A percentile compares a stretch with the other conserved stretches of the same genome.
phyloP scores from a whole-genome alignment of 2,888 invertebrate species.

The Lasioglossum zephyrum region DNA sequence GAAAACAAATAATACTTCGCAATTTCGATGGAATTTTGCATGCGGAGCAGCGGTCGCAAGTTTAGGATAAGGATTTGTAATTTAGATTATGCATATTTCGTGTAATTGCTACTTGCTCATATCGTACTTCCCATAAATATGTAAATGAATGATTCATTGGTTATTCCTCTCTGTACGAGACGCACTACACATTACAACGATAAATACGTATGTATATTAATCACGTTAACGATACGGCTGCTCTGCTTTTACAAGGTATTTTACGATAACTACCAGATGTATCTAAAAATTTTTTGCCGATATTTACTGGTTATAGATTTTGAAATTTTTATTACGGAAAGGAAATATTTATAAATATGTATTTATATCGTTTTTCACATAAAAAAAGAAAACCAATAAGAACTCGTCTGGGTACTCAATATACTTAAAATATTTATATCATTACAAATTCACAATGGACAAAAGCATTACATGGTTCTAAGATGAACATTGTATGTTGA shows the following conservation, averaged over 20 bases:
- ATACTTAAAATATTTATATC: no score
- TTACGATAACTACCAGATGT: not conserved
- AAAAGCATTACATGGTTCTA: not conserved
- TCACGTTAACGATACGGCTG: not conserved
- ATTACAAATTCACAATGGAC: not conserved
- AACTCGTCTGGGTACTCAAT: no score
- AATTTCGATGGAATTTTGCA: not conserved
- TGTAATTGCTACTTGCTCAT: not conserved
- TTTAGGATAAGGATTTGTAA: not conserved
- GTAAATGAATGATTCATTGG: not conserved
- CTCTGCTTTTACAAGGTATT: not conserved
- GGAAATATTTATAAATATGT: no score
- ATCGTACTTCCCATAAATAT: not conserved
- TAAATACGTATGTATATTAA: not conserved
- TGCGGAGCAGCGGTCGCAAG: not conserved
- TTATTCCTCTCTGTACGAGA: not conserved
- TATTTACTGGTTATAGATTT: no score
- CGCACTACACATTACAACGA: not conserved
- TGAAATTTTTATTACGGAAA: no score
- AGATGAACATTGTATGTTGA: no score
- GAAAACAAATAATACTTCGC: not conserved
- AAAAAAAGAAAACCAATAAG: no score
- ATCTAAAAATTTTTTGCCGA: no score
- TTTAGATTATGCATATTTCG: conserved; percentile 2
- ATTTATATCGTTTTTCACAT: no score